Evolutionary conservation across 2,797 vertebrate genomes (phyloP), one percentile per base, ranked within the genome.

Genomic region (Sebastes flavidus): DNA sequence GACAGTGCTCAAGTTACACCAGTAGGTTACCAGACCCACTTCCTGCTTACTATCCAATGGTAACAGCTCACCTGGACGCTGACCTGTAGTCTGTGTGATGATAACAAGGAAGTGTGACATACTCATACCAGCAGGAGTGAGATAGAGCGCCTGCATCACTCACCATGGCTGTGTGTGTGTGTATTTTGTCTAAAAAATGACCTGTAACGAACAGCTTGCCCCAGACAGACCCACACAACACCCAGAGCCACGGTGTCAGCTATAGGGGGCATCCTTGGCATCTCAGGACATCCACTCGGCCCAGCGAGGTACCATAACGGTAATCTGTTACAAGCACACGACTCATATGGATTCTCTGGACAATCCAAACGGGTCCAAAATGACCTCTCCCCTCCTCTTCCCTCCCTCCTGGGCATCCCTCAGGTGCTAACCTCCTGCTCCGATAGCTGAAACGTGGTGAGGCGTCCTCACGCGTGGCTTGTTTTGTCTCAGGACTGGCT

Each of bases 311-410:
- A 76, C 77, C 30, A 2, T 30, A 63, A 80, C 42, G 82, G 75
- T 81, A 87, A 89, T 90, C 91, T 88, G 91, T 92, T 90, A 88
- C 87, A 93, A 94, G 90, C 92, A 93, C 92, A 93, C 1, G 65
- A 80, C 87, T 91, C 85, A 56, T 93, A 91, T 87, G 88, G 90
- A 91, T 88, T 87, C 72, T 46, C 32, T 36, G 71, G 79, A 88
- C 70, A 54, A 77, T 90, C 90, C 87, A 88, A 87, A 91, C 36
- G 65, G 85, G 73, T 84, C 82, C 77, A 70, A 84, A 84, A 85
- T 38, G 62, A 79, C 83, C 78, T 14, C 58, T 62, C 13, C 18
- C 5, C 3, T 59, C 3, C 34, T 10, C n/a, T 14, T 52, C 30
- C 60, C 38, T 66, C 27, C 82, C 58, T 78, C 65, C 67, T 79